These are phyloP conservation scores for Mellilla xanthometata DNA, from an alignment of 2,888 invertebrate genomes.

Conservation along the genomic window DNA sequence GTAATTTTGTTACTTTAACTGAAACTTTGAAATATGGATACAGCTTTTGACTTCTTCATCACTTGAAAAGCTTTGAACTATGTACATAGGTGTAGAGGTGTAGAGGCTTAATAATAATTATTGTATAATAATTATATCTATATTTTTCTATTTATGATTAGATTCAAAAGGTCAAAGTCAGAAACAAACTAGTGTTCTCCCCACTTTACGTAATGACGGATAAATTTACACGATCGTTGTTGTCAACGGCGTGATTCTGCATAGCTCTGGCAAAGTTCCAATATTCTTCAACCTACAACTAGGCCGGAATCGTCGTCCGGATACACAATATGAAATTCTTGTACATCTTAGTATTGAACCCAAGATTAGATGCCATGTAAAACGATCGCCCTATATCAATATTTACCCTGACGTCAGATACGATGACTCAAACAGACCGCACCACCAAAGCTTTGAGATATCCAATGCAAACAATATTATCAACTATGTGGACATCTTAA, in stretches of 20 bases:
- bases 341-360: conserved; percentile 24
- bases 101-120: too few relatives aligned
- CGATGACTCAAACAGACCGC: conserved; percentile 51
- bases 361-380: conserved; percentile 18
- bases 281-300: conserved; percentile 34
- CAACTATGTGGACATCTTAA: conserved; percentile 51
- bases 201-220: conserved; percentile 24
- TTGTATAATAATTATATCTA: too few relatives aligned
- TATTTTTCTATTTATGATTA: background rate
- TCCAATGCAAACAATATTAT: conserved; percentile 64
- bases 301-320: conserved; percentile 31
- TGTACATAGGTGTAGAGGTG: too few relatives aligned
- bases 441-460: conserved; percentile 49
- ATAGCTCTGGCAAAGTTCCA: conserved; percentile 47
- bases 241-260: conserved; percentile 36
- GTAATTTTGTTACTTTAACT: conserved; percentile 25
- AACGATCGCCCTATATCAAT: conserved; percentile 40
- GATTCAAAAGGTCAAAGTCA: conserved; percentile 6
- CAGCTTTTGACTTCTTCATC: too few relatives aligned
- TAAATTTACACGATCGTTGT: conserved; percentile 32
- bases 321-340: conserved; percentile 21
- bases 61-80: too few relatives aligned
- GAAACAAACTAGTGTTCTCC: conserved; percentile 7
- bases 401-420: conserved; percentile 48
- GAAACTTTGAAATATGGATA: background rate